Evolutionary conservation across 2,888 invertebrate genomes (phyloP).

Genomic region (Drosophila mimica): DNA sequence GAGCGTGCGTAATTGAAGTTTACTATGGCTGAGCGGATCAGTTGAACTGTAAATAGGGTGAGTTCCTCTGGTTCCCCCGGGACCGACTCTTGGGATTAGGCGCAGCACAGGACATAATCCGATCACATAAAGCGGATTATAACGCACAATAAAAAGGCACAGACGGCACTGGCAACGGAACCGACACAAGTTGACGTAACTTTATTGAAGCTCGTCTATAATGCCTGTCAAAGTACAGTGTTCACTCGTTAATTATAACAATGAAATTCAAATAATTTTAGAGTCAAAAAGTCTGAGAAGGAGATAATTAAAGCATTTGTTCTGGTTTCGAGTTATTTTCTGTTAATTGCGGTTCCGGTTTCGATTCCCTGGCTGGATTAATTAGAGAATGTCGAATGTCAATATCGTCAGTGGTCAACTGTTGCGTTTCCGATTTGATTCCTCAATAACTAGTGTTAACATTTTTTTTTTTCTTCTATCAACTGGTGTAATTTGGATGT

Average conservation of each 20-base stretch:
- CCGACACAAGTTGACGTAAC: slow-evolving; percentile 49
- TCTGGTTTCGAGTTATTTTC: too few relatives aligned
- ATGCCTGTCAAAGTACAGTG: slow-evolving; percentile 14
- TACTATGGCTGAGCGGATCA: slow-evolving; percentile 66
- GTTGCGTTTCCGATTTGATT: background rate
- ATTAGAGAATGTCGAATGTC: background rate
- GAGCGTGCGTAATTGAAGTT: slow-evolving; percentile 73
- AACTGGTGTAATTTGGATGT: background rate
- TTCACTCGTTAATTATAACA: background rate
- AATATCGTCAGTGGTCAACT: background rate
- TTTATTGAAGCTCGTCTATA: slow-evolving; percentile 57
- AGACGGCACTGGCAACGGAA: slow-evolving; percentile 18
- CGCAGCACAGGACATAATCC: slow-evolving; percentile 76
- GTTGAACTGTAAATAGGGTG: slow-evolving; percentile 41
- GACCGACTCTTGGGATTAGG: slow-evolving; percentile 60
- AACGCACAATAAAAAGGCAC: slow-evolving; percentile 57
- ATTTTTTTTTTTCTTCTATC: background rate
- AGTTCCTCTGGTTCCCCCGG: background rate
- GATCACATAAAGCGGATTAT: slow-evolving; percentile 80
- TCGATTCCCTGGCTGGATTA: background rate
- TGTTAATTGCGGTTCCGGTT: background rate
- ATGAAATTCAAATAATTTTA: too few relatives aligned
- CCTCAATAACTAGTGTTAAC: background rate
- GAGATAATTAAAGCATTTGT: background rate
- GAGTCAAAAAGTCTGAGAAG: background rate